phyloP scores from a whole-genome alignment of 2,888 invertebrate species.

The Pachliopta kotzebuea region DNA sequence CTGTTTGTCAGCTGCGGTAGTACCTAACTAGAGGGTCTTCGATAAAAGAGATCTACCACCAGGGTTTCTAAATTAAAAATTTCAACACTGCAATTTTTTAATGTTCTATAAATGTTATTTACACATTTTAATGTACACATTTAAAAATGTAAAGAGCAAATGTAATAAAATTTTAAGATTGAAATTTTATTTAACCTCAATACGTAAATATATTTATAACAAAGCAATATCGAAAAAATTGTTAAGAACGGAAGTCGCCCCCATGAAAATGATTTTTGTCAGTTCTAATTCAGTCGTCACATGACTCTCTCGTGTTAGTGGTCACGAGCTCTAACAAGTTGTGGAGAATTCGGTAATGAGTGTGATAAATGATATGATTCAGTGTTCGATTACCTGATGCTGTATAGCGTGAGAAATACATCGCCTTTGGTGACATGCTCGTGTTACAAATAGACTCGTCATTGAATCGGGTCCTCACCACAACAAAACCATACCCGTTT shows the following conservation, averaged over 20 bases:
- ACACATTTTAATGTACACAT: too few relatives aligned
- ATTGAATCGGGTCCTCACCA: background rate
- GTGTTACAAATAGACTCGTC: constrained; percentile 45
- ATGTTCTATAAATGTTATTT: too few relatives aligned
- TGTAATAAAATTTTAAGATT: too few relatives aligned
- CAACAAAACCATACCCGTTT: background rate
- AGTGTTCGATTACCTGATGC: constrained; percentile 53
- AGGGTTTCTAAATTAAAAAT: background rate
- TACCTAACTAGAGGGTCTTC: too few relatives aligned
- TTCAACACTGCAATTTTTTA: background rate
- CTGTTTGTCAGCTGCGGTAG: too few relatives aligned
- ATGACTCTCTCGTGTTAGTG: constrained; percentile 40
- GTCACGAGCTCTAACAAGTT: constrained; percentile 45
- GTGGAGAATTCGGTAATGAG: constrained; percentile 53
- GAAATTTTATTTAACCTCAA: too few relatives aligned
- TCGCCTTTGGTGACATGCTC: constrained; percentile 51
- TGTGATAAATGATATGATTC: constrained; percentile 62
- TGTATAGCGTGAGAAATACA: constrained; percentile 57
- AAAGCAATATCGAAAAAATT: background rate
- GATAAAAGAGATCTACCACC: too few relatives aligned
- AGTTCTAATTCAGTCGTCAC: constrained; percentile 24
- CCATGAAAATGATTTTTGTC: constrained; percentile 8
- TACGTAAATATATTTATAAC: background rate
- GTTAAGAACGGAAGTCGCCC: constrained; percentile 5
- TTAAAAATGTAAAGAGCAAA: too few relatives aligned